Evolutionary conservation across 2,797 vertebrate species (phyloP).

Genomic region (Tokudaia tokunoshimensis): DNA sequence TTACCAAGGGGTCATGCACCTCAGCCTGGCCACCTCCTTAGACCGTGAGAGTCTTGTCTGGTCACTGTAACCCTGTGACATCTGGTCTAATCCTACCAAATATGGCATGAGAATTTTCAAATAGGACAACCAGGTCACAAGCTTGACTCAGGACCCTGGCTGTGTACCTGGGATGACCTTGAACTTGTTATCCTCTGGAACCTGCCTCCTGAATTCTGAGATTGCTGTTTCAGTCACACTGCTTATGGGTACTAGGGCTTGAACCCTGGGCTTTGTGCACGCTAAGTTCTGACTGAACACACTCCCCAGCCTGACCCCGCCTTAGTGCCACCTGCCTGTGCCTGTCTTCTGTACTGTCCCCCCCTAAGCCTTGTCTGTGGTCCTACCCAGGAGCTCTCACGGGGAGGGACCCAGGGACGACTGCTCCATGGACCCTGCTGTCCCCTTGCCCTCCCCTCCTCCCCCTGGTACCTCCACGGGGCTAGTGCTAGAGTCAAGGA

Average conservation of each 20-base stretch:
- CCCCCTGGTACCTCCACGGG: background rate
- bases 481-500: background rate
- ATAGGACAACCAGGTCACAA: accelerated
- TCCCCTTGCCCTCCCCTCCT: background rate
- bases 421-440: background rate
- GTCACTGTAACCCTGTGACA: background rate
- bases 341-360: background rate
- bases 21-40: background rate
- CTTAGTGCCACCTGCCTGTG: background rate
- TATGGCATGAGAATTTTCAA: accelerated
- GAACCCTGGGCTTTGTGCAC: background rate
- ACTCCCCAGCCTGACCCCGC: background rate
- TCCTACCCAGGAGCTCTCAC: background rate
- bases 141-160: accelerated
- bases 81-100: background rate
- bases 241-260: background rate
- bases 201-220: background rate
- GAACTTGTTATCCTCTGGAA: accelerated
- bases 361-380: accelerated
- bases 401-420: background rate
- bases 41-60: background rate
- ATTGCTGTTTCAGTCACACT: no score
- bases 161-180: background rate
- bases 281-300: no score
- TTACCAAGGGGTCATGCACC: background rate